phyloP scores from a whole-genome alignment of 2,797 vertebrate species.

The Prionace glauca region DNA sequence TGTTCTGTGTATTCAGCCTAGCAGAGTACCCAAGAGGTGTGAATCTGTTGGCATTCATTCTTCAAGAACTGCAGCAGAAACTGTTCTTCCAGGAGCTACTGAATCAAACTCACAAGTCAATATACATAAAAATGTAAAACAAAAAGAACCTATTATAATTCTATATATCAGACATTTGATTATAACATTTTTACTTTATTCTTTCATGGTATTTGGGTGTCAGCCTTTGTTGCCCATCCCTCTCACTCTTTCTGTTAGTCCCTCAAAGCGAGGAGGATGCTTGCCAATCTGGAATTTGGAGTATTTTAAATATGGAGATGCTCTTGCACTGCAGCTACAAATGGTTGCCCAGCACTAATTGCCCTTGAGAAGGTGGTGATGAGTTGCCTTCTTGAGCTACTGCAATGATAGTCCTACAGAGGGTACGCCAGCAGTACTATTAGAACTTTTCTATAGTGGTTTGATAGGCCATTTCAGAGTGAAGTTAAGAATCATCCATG shows the following conservation, averaged over 20 bases:
- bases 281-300: no score
- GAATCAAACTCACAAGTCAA: conserved; percentile 21
- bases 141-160: not conserved
- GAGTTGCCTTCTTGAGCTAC: not conserved
- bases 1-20: conserved; percentile 15
- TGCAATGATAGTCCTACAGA: not conserved
- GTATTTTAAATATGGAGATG: no score
- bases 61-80: conserved; percentile 24
- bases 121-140: not conserved
- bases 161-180: not conserved
- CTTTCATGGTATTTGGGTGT: not conserved
- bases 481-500: not conserved
- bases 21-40: conserved; percentile 27
- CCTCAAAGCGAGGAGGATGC: no score
- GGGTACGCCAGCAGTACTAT: not conserved
- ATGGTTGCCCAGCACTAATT: not conserved
- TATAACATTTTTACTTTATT: not conserved
- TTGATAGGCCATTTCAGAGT: not conserved
- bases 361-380: not conserved
- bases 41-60: conserved; percentile 18
- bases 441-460: not conserved
- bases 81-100: conserved; percentile 12
- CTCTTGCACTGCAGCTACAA: no score
- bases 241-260: not conserved
- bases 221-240: not conserved